These are phyloP conservation scores for Diadophis punctatus DNA, from an alignment of 2,113 vertebrate genomes.

Conservation along the genomic window DNA sequence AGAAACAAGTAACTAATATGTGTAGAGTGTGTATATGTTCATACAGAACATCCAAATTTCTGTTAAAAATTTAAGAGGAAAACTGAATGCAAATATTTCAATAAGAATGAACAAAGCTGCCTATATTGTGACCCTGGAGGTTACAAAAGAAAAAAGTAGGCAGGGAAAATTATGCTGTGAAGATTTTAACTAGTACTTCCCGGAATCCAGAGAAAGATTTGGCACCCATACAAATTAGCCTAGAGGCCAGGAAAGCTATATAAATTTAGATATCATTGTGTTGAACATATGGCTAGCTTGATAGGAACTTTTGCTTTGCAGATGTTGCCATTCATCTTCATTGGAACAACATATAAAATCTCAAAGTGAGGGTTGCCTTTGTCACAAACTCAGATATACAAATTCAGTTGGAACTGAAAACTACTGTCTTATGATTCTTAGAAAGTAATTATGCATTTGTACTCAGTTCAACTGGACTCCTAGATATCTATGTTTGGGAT, in stretches of 20 bases:
- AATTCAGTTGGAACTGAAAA: background rate
- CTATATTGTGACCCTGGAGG: background rate
- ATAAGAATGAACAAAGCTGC: background rate
- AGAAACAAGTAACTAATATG: background rate
- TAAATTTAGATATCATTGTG: background rate
- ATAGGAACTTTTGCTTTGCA: background rate
- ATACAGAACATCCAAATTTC: background rate
- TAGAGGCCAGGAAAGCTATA: background rate
- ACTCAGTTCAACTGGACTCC: background rate
- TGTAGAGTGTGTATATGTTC: background rate
- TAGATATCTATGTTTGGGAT: background rate
- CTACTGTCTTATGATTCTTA: background rate
- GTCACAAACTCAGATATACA: background rate
- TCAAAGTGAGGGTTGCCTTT: background rate
- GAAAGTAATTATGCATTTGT: background rate
- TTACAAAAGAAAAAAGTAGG: background rate
- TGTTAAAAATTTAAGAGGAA: background rate
- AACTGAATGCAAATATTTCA: background rate
- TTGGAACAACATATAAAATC: background rate
- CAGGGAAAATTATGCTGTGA: background rate
- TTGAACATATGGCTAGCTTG: background rate
- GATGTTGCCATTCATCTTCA: background rate
- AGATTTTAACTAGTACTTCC: conserved; percentile 7
- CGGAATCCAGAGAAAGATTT: background rate
- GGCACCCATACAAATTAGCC: background rate